Base-by-base conservation (phyloP, 2,797 vertebrate species). In the Heliangelus exortis region DNA sequence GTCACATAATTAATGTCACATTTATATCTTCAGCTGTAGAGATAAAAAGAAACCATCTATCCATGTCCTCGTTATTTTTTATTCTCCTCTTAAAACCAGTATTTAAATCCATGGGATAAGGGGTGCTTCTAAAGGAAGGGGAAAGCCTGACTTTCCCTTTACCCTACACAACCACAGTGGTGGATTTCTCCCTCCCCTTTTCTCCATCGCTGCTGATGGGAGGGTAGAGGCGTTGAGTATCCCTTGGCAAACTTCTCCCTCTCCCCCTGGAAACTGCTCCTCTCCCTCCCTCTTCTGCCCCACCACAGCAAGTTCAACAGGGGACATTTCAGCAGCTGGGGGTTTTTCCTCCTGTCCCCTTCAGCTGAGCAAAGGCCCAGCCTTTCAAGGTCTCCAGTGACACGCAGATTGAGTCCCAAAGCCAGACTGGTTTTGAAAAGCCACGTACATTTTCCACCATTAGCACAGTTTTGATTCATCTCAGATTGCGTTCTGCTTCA, bases 1-100 rank as follows among this genome's bases (percentile, higher is more conserved):
- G 92, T 95, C 93, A 95, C 80, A 68, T 96, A 96, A 96, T 96
- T 95, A 96, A 96, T 94, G 91, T 96, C 97, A 97, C 84, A 94
- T 96, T 96, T 95, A 95, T 97, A 95, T 96, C 89, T 89, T 95
- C 90, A 94, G 84, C 91, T 94, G 80, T 39, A 77, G 88, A 97
- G 97, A 96, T 96, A 95, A 96, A 96, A 97, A 91, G 93, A 96
- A 96, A 90, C 82, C 88, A 92, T 96, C 94, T 93, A 94, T 86
- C 84, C 90, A 90, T 71, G 83, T 88, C 90, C 93, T 96, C 48
- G 4, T 95, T 96, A 94, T 89, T 94, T 92, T 94, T 96, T 91
- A 81, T 81, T 89, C 89, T 86, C 91, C 86, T 84, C 93, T 93
- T 93, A 95, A 95, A 96, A 33, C 29, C 91, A 62, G 55, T 23